phyloP scores from a whole-genome alignment of 2,888 invertebrate species.

The Limnephilus auricula region DNA sequence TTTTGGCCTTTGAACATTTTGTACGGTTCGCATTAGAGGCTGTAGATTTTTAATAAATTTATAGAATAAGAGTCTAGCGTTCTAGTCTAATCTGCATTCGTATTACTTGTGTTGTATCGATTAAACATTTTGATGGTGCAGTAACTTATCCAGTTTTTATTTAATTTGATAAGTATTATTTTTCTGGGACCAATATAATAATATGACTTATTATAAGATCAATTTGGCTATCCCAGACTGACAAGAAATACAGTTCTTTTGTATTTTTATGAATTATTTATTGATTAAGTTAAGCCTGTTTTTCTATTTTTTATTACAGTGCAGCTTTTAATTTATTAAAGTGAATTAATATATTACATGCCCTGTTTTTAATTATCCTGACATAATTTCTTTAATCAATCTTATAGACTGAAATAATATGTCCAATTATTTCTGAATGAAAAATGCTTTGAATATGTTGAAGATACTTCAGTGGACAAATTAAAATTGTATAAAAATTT shows the following conservation, averaged over 20 bases:
- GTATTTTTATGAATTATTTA: conserved; percentile 76
- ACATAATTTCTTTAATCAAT: neutral
- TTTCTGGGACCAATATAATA: conserved; percentile 58
- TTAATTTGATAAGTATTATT: conserved; percentile 9
- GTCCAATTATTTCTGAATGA: neutral
- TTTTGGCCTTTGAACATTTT: conserved; percentile 22
- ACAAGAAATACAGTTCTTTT: conserved; percentile 69
- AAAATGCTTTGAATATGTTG: neutral
- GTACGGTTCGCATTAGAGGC: conserved; percentile 27
- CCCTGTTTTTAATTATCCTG: conserved; percentile 1
- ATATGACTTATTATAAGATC: conserved; percentile 34
- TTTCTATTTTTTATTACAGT: conserved; percentile 71
- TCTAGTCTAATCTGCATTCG: conserved; percentile 52
- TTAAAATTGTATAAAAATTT: neutral
- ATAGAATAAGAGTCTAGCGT: conserved; percentile 46
- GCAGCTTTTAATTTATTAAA: conserved; percentile 67
- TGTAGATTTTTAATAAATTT: conserved; percentile 42
- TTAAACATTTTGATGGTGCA: conserved; percentile 43
- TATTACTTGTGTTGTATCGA: conserved; percentile 31
- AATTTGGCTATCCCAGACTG: conserved; percentile 43
- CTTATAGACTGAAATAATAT: too few relatives aligned
- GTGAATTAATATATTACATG: conserved; percentile 61
- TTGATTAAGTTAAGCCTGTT: conserved; percentile 77
- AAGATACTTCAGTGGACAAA: neutral
- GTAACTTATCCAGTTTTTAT: conserved; percentile 35